Percentiles rank a stretch among this genome's conserved stretches.
Conservation (phyloP, 2,888 invertebrate genomes). For the Lumbricus terrestris region DNA sequence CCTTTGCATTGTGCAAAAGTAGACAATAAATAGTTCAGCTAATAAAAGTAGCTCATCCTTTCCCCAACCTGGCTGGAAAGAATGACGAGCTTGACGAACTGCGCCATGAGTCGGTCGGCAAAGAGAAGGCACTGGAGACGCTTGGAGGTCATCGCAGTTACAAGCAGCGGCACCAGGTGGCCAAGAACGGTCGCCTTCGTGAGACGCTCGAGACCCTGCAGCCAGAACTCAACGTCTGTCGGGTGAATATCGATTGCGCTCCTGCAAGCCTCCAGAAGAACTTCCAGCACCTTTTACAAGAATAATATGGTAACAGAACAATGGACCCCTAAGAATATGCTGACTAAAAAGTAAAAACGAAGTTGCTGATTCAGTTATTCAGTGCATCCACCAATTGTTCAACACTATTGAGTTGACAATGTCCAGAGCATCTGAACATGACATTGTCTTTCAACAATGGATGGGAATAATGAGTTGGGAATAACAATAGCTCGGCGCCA, state of each 20-base stretch:
- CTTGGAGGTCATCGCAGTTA: constrained; percentile 54
- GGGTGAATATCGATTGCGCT: constrained; percentile 41
- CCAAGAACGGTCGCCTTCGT: constrained; percentile 56
- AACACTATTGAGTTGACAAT: too few species aligned
- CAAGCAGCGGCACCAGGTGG: constrained; percentile 52
- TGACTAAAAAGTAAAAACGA: too few species aligned
- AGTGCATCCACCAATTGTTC: too few species aligned
- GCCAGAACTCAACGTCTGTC: constrained; percentile 41
- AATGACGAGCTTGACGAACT: constrained; percentile 53
- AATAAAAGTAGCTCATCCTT: not conserved
- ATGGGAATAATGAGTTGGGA: too few species aligned
- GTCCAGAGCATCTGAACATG: too few species aligned
- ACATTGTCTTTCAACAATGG: too few species aligned
- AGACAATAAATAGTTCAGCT: not conserved
- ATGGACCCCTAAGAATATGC: not conserved
- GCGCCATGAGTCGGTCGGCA: constrained; percentile 53
- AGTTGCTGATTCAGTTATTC: too few species aligned
- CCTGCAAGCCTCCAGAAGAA: constrained; percentile 51
- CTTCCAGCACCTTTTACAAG: constrained; percentile 50
- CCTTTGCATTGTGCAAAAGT: too few species aligned
- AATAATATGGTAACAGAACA: not conserved
- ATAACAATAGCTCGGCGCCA: too few species aligned
- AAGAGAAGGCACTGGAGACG: constrained; percentile 49
- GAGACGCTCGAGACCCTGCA: constrained; percentile 52
- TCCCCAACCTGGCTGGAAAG: constrained; percentile 53